These are phyloP conservation scores for Ptilorrhoa leucosticta DNA, from an alignment of 2,113 vertebrate genomes.

Conservation along the genomic window DNA sequence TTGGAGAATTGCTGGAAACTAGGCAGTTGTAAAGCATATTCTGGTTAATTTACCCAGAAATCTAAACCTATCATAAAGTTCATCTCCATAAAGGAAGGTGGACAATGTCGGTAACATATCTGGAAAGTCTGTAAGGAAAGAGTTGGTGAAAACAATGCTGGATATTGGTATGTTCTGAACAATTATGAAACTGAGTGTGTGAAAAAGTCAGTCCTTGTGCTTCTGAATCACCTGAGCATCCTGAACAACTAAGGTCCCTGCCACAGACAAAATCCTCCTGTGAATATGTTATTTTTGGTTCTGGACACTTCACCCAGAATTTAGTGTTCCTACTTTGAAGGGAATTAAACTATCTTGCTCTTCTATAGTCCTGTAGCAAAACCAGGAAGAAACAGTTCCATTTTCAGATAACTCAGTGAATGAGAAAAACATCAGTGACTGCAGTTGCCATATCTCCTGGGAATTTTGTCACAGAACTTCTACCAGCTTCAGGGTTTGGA, in stretches of 20 bases:
- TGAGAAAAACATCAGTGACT: background rate
- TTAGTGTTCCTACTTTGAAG: background rate
- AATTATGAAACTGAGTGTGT: background rate
- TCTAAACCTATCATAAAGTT: background rate
- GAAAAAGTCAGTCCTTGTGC: background rate
- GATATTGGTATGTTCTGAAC: background rate
- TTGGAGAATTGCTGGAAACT: background rate
- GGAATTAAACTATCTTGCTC: background rate
- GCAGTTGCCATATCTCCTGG: background rate
- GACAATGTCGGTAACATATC: background rate
- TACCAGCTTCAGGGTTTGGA: background rate
- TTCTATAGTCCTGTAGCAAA: background rate
- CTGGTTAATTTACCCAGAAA: background rate
- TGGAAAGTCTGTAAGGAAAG: background rate
- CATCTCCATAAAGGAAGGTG: background rate
- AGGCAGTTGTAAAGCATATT: background rate
- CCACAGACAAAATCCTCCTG: background rate
- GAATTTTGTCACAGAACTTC: background rate
- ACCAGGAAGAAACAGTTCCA: background rate
- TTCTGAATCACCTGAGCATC: background rate
- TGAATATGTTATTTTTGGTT: fast-evolving
- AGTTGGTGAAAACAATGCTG: fast-evolving
- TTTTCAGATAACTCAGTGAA: background rate
- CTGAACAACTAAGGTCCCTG: fast-evolving
- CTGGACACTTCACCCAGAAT: background rate